A percentile compares a stretch with the other conserved stretches of the same genome.
These are phyloP conservation scores for Ceratoteleas bidentatus DNA, from an alignment of 1,140 invertebrate species.

Conservation along the genomic window DNA sequence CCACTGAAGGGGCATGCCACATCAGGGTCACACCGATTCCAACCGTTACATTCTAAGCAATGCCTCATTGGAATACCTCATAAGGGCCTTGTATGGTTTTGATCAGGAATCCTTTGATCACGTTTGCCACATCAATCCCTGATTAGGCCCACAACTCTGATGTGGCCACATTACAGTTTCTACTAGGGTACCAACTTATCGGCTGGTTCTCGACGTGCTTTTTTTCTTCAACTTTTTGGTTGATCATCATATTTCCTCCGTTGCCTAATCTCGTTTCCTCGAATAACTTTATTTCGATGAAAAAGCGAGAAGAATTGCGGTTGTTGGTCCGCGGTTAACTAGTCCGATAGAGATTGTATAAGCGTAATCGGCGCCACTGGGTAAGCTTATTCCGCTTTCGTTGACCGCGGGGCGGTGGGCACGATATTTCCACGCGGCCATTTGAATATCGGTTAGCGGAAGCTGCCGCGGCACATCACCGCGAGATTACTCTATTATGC, in stretches of 20 bases:
- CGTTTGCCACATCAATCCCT: too few relatives aligned
- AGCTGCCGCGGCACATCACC: conserved; percentile 78
- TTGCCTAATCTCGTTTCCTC: neutral
- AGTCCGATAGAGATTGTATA: conserved; percentile 46
- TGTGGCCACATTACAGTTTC: too few relatives aligned
- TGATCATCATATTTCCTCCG: neutral
- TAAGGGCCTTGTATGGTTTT: too few relatives aligned
- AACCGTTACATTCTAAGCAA: too few relatives aligned
- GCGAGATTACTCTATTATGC: conserved; percentile 81
- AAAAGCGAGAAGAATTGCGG: conserved; percentile 31
- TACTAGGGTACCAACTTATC: too few relatives aligned
- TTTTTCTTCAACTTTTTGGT: neutral
- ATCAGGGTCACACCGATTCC: too few relatives aligned
- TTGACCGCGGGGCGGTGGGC: conserved; percentile 62
- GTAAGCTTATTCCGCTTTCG: conserved; percentile 65
- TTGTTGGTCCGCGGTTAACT: conserved; percentile 46
- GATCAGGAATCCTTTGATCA: too few relatives aligned
- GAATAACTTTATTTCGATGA: neutral
- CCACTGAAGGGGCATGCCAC: too few relatives aligned
- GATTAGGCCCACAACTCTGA: too few relatives aligned
- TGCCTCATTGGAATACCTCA: too few relatives aligned
- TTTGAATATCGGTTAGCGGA: conserved; percentile 77
- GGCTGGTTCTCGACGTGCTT: too few relatives aligned
- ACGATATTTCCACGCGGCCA: conserved; percentile 75
- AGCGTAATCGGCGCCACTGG: conserved; percentile 47